phyloP scores from a whole-genome alignment of 2,888 invertebrate species.

The Dinocampus coccinellae region DNA sequence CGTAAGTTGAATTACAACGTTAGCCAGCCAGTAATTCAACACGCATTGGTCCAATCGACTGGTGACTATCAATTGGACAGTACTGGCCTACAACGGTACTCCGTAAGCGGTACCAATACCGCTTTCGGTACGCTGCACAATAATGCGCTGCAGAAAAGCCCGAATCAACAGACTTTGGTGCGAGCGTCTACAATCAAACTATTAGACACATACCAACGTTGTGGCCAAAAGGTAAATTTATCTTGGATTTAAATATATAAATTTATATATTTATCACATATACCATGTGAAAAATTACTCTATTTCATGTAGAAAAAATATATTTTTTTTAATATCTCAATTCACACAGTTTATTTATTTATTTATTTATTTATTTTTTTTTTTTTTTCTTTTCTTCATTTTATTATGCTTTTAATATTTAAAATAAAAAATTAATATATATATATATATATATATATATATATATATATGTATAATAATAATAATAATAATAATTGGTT shows the following conservation, averaged over 20 bases:
- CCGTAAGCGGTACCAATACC: constrained; percentile 64
- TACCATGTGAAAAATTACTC: too few relatives aligned
- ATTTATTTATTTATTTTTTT: too few relatives aligned
- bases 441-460: too few relatives aligned
- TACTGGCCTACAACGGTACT: constrained; percentile 66
- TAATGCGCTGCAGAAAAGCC: constrained; percentile 68
- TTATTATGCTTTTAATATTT: too few relatives aligned
- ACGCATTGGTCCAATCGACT: constrained; percentile 67
- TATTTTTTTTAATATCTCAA: too few relatives aligned
- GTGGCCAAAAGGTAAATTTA: constrained; percentile 77
- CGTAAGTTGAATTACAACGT: constrained; percentile 70
- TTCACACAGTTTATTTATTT: too few relatives aligned
- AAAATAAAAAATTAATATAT: too few relatives aligned
- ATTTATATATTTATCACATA: too few relatives aligned
- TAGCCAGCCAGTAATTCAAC: constrained; percentile 67
- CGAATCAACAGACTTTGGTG: constrained; percentile 74
- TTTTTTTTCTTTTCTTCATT: too few relatives aligned
- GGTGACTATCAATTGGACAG: constrained; percentile 69
- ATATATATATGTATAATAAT: too few relatives aligned
- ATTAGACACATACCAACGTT: constrained; percentile 78
- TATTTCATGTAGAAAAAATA: too few relatives aligned
- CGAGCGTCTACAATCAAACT: constrained; percentile 78
- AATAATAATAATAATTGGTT: background rate
- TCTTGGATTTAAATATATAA: too few relatives aligned
- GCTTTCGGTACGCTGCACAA: constrained; percentile 66